These are phyloP conservation scores for Callocephalon fimbriatum DNA, from an alignment of 2,113 vertebrate genomes.

Conservation along the genomic window DNA sequence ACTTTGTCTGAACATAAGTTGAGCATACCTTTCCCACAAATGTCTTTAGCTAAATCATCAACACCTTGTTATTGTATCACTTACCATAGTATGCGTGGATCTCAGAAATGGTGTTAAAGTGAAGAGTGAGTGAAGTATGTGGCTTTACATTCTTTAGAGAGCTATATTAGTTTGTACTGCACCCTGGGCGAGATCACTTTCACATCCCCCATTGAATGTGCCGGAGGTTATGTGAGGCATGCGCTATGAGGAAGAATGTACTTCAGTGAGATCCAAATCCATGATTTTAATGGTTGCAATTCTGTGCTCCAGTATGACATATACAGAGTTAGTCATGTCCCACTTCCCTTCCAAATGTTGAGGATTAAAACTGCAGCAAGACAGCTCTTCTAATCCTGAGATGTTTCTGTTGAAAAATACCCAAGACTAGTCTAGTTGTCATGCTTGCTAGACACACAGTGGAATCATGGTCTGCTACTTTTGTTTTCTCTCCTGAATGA, in stretches of 20 bases:
- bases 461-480: background rate
- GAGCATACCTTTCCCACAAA: slow-evolving; percentile 4
- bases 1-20: background rate
- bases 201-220: background rate
- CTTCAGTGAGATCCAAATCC: background rate
- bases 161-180: background rate
- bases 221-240: background rate
- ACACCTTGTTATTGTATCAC: slow-evolving; percentile 28
- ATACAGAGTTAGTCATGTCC: background rate
- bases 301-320: background rate
- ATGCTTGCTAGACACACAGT: background rate
- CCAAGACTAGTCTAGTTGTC: background rate
- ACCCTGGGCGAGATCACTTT: background rate
- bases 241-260: background rate
- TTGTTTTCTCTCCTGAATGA: background rate
- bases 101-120: slow-evolving; percentile 39
- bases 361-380: background rate
- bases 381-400: background rate
- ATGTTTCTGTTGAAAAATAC: background rate
- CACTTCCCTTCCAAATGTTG: background rate
- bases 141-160: slow-evolving; percentile 25
- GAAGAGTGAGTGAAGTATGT: slow-evolving; percentile 18
- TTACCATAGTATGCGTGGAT: background rate
- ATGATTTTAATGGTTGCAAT: background rate
- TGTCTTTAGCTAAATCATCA: slow-evolving; percentile 28